These are phyloP conservation scores for Procavia capensis DNA, from an alignment of 2,113 vertebrate genomes.

Conservation along the genomic window DNA sequence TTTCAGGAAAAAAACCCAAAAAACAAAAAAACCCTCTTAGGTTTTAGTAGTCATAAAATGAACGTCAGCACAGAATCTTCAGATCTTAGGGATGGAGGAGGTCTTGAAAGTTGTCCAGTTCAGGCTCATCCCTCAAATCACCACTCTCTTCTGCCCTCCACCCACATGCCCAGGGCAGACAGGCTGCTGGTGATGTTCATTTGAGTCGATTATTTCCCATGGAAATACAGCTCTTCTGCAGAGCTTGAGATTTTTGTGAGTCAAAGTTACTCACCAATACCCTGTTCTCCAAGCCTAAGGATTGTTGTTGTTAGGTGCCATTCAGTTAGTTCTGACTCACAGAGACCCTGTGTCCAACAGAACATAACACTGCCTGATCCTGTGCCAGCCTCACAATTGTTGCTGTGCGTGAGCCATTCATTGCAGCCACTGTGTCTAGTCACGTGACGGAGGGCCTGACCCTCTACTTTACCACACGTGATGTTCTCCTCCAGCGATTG, in stretches of 20 bases:
- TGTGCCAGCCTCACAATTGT: too few relatives aligned
- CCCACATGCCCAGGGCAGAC: not conserved
- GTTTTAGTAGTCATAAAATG: not conserved
- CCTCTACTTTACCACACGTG: too few relatives aligned
- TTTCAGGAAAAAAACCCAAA: constrained; percentile 25
- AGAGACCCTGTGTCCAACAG: too few relatives aligned
- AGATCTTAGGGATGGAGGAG: not conserved
- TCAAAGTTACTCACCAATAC: constrained; percentile 27
- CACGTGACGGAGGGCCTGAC: too few relatives aligned
- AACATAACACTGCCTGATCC: too few relatives aligned
- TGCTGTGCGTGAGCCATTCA: too few relatives aligned
- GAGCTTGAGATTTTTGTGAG: not conserved
- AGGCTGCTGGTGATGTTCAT: not conserved
- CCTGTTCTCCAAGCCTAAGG: constrained; percentile 44
- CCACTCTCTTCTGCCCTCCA: not conserved
- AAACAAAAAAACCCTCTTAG: not conserved
- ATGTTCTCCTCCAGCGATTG: too few relatives aligned
- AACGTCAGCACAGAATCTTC: not conserved
- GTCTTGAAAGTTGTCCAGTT: not conserved
- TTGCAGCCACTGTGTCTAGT: too few relatives aligned
- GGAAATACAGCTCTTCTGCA: constrained; percentile 2
- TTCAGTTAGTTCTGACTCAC: too few relatives aligned
- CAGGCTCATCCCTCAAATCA: not conserved
- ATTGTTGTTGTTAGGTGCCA: not conserved
- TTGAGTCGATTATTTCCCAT: not conserved